A percentile compares a stretch with the other conserved stretches of the same genome.
phyloP scores from a whole-genome alignment of 2,113 vertebrate genomes.

The Paraplagusia blochii region DNA sequence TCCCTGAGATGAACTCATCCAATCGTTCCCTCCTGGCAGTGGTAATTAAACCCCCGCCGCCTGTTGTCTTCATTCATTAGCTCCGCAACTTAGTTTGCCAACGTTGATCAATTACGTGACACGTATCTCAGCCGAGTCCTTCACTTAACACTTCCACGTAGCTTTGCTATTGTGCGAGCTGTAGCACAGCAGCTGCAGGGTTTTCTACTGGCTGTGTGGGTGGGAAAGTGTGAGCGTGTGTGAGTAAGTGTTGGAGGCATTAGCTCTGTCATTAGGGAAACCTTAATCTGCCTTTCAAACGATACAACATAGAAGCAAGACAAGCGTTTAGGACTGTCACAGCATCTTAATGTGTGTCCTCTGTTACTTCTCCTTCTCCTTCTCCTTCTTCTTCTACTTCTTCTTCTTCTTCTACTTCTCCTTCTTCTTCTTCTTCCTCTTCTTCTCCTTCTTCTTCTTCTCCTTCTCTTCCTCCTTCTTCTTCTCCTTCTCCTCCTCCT shows the following conservation, averaged over 20 bases:
- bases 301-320: constrained; percentile 47
- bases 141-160: constrained; percentile 55
- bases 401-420: too few relatives aligned
- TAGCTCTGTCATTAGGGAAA: constrained; percentile 53
- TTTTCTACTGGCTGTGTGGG: constrained; percentile 2
- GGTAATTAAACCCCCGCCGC: constrained; percentile 67
- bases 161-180: constrained; percentile 32
- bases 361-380: constrained; percentile 4
- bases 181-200: constrained; percentile 17
- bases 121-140: constrained; percentile 53
- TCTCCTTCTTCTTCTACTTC: too few relatives aligned
- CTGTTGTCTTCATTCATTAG: constrained; percentile 75
- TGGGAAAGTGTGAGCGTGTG: constrained; percentile 11
- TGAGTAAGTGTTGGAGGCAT: constrained; percentile 36
- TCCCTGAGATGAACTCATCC: constrained; percentile 59
- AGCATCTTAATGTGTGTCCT: background rate
- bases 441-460: too few relatives aligned
- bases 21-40: constrained; percentile 61
- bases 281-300: constrained; percentile 57
- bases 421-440: too few relatives aligned
- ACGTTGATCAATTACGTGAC: constrained; percentile 72
- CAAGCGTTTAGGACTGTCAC: constrained; percentile 50
- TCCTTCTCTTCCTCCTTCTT: too few relatives aligned
- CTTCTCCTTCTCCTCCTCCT: too few relatives aligned
- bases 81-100: constrained; percentile 62